phyloP scores from a whole-genome alignment of 2,113 vertebrate species.

The Hassar affinis region DNA sequence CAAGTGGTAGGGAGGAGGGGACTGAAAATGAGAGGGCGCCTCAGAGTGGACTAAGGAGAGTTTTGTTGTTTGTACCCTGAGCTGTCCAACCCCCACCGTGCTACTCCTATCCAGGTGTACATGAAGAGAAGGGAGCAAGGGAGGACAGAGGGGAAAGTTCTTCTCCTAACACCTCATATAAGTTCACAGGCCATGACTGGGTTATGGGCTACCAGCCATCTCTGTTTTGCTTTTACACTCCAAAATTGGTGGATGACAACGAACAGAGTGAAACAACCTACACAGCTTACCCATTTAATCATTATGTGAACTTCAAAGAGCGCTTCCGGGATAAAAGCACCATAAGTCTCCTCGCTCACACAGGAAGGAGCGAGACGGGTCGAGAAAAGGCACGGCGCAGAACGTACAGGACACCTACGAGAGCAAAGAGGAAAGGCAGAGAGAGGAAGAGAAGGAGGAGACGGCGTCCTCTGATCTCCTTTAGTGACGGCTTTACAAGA shows the following conservation, averaged over 20 bases:
- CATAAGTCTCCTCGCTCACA: constrained; percentile 40
- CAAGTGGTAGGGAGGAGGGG: constrained; percentile 21
- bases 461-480: constrained; percentile 47
- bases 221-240: constrained; percentile 37
- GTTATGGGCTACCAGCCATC: constrained; percentile 27
- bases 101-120: constrained; percentile 54
- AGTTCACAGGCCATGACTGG: constrained; percentile 52
- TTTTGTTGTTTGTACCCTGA: constrained; percentile 52
- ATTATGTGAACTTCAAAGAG: constrained; percentile 66
- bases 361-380: constrained; percentile 46
- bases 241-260: constrained; percentile 16
- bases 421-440: constrained; percentile 53
- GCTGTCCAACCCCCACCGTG: constrained; percentile 1
- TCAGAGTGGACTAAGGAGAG: constrained; percentile 54
- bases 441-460: constrained; percentile 44
- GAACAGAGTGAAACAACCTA: constrained; percentile 16
- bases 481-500: constrained; percentile 60
- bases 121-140: neutral
- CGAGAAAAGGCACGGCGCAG: constrained; percentile 39
- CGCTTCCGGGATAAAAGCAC: constrained; percentile 57
- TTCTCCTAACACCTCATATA: constrained; percentile 55
- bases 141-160: constrained; percentile 56
- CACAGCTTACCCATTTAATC: constrained; percentile 58
- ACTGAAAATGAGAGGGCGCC: constrained; percentile 61
- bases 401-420: constrained; percentile 40